These are phyloP conservation scores for Paralichthys olivaceus DNA, from an alignment of 2,113 vertebrate genomes.

Conservation along the genomic window DNA sequence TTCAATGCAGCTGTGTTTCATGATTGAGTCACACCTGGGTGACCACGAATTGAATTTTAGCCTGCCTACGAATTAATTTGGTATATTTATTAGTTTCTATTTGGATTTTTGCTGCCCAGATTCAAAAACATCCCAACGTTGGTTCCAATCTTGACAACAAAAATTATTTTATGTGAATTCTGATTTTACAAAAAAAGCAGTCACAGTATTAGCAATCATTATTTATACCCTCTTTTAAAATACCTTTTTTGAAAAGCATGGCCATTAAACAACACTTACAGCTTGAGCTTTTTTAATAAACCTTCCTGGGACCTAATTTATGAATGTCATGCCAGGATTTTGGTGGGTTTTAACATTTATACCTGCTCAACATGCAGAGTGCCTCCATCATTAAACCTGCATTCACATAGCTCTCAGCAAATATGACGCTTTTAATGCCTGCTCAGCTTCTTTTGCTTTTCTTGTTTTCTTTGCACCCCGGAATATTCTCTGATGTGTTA, in stretches of 20 bases:
- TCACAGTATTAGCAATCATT: not conserved
- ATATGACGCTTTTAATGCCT: not conserved
- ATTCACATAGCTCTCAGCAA: slow-evolving; percentile 23
- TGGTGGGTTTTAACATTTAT: too few species aligned
- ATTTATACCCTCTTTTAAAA: slow-evolving; percentile 12
- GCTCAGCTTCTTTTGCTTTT: not conserved
- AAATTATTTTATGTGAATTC: not conserved
- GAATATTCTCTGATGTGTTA: slow-evolving; percentile 1
- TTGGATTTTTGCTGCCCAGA: too few species aligned
- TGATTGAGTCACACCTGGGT: not conserved
- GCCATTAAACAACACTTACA: slow-evolving; percentile 32
- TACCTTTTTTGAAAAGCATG: slow-evolving; percentile 2
- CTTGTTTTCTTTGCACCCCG: slow-evolving; percentile 4
- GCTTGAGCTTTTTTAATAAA: slow-evolving; percentile 19
- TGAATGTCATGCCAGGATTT: slow-evolving; percentile 10
- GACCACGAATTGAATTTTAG: not conserved
- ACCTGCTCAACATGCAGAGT: slow-evolving; percentile 26
- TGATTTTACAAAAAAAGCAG: not conserved
- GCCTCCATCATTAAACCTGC: not conserved
- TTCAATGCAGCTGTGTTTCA: not conserved
- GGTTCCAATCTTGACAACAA: too few species aligned
- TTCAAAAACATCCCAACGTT: too few species aligned
- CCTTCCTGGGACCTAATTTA: slow-evolving; percentile 24
- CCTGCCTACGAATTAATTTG: not conserved
- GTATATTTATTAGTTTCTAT: too few species aligned